phyloP scores from a whole-genome alignment of 2,888 invertebrate genomes.

The Dryobota labecula region DNA sequence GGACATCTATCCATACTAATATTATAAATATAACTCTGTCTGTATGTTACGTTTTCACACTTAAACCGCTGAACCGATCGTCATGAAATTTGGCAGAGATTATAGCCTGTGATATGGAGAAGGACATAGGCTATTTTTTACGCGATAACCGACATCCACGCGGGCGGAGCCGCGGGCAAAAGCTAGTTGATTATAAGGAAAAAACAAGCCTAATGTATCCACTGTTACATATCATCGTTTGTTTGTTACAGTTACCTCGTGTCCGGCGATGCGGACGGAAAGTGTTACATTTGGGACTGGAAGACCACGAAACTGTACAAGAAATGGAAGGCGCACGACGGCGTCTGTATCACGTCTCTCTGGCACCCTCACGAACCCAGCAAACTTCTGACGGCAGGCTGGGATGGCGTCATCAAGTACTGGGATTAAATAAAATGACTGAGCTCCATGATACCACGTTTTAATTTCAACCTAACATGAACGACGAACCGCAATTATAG shows the following conservation, averaged over 20 bases:
- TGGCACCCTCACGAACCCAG: conserved; percentile 99
- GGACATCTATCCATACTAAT: background rate
- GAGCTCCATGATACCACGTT: conserved; percentile 69
- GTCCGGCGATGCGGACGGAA: conserved; percentile 99
- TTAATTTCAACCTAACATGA: conserved; percentile 80
- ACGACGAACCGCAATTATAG: conserved; percentile 80
- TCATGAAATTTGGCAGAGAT: too few relatives aligned
- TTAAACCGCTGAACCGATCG: too few relatives aligned
- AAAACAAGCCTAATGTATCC: conserved; percentile 3
- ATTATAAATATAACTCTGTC: too few relatives aligned
- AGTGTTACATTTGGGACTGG: conserved; percentile 99
- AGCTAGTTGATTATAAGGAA: too few relatives aligned
- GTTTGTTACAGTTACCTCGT: conserved; percentile 95
- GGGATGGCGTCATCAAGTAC: conserved; percentile 99
- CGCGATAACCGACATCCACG: too few relatives aligned
- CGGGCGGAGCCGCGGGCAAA: too few relatives aligned
- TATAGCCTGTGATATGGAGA: too few relatives aligned
- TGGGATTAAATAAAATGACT: conserved; percentile 95
- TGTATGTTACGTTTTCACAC: too few relatives aligned
- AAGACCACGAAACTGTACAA: conserved; percentile 99
- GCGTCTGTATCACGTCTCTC: conserved; percentile 97
- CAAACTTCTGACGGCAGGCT: conserved; percentile 99
- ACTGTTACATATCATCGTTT: conserved; percentile 32
- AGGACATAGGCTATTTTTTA: too few relatives aligned
- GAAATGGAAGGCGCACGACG: conserved; percentile 99